Conservation (phyloP, 1,140 invertebrate species). For the Sycophila sp. region DNA sequence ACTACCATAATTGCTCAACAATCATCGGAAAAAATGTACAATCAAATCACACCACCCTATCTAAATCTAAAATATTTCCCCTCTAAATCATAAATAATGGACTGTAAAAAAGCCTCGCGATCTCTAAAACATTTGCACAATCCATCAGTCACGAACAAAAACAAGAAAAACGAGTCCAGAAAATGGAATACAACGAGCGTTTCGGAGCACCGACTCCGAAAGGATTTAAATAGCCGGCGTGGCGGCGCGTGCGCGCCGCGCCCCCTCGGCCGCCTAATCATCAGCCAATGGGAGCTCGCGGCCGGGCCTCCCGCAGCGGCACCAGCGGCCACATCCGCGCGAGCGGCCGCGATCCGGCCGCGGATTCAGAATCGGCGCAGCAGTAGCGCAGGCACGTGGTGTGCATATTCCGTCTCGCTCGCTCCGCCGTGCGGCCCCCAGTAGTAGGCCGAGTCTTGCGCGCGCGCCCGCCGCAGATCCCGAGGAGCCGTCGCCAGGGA, state of each 20-base stretch:
- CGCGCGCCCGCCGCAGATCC: not conserved
- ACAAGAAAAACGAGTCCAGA: no score
- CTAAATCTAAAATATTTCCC: no score
- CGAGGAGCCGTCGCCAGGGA: not conserved
- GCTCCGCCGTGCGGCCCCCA: not conserved
- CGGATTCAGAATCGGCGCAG: not conserved
- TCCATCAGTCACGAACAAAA: no score
- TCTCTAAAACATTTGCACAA: no score
- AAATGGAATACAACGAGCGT: no score
- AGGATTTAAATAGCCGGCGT: not conserved
- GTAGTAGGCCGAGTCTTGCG: not conserved
- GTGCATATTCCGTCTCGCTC: not conserved
- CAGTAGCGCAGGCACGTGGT: constrained; percentile 25
- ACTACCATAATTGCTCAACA: no score
- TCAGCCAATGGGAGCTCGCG: not conserved
- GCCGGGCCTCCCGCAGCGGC: no score
- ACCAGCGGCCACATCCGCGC: not conserved
- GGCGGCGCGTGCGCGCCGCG: not conserved
- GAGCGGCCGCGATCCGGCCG: not conserved
- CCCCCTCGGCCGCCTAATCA: not conserved
- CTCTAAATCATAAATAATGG: no score
- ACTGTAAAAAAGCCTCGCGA: no score
- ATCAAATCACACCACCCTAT: no score
- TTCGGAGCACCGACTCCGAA: no score
- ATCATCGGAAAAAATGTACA: no score